Conservation (phyloP, 2,113 vertebrate genomes). For the Protobothrops mucrosquamatus region DNA sequence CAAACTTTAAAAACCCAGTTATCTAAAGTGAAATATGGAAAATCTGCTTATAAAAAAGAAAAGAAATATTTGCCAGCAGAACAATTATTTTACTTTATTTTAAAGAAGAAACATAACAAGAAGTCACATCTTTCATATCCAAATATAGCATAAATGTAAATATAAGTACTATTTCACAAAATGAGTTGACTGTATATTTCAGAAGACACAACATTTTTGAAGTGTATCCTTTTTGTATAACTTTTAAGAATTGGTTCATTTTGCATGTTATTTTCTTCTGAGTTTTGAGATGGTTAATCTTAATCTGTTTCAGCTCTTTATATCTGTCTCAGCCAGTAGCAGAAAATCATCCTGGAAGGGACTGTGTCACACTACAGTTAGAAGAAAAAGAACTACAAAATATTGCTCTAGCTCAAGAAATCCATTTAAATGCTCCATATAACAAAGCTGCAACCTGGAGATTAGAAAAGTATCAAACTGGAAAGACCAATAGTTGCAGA, state of each 20-base stretch:
- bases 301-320: conserved; percentile 56
- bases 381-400: conserved; percentile 15
- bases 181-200: neutral
- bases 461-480: conserved; percentile 26
- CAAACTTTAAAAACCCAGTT: neutral
- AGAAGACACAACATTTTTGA: neutral
- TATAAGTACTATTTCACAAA: neutral
- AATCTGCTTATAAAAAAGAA: neutral
- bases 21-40: neutral
- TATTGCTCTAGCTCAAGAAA: conserved; percentile 2
- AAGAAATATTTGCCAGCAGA: neutral
- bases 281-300: conserved; percentile 1
- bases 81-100: too few relatives aligned
- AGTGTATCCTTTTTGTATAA: neutral
- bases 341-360: conserved; percentile 33
- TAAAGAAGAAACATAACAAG: too few relatives aligned
- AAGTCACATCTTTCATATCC: neutral
- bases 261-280: neutral
- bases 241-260: neutral
- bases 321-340: conserved; percentile 14
- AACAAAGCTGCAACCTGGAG: conserved; percentile 46
- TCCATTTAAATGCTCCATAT: conserved; percentile 19
- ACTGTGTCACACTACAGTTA: conserved; percentile 26
- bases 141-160: neutral
- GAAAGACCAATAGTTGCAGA: conserved; percentile 32